Base-by-base conservation (phyloP, 1,140 invertebrate species). In the Arctopsyche grandis region DNA sequence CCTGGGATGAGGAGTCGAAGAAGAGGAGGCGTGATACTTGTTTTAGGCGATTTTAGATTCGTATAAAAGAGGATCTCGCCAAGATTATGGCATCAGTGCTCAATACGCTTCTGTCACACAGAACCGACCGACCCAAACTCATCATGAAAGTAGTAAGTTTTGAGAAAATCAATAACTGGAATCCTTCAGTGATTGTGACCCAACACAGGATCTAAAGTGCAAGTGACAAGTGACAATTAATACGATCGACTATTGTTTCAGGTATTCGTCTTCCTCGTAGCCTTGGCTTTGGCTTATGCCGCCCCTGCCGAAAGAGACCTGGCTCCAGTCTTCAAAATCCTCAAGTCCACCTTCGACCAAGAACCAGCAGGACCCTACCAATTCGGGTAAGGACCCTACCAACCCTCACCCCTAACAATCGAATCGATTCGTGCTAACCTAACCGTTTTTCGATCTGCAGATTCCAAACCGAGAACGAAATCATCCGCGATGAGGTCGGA, bases 381-480 rank as follows among this genome's bases (percentile, higher is more conserved):
- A 14, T 87, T 81, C 83, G 80, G 38, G 87, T 88, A 84, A 81
- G 80, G 82, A 38, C 29, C 60, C 26, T 26, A 26, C 29, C 22
- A 77, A 46, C 26, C 19, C 43, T 58, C 44, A 44, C 22, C 1
- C 3, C n/a, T n/a, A 69, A 16, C 1, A 69, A 3, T 43, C 3
- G 12, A 38, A 4, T 4, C 3, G 7, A 38, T 38, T 38, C 29
- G 3, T 38, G 3, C 7, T 7, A 38, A 38, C 7, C 29, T 38
- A 38, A 38, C 7, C 29, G 29, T 38, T 38, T 38, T 38, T 21
- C 26, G 22, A n/a, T 38, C n/a, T 84, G 26, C 80, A 89, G 88
- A 10, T 88, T 84, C 80, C 86, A 89, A 78, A 85, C 85, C 38
- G 84, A 84, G 22, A 80, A 89, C 69, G 86, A 86, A 16, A 85